Conservation (phyloP, 2,888 invertebrate species). For the Eilema sororculum region DNA sequence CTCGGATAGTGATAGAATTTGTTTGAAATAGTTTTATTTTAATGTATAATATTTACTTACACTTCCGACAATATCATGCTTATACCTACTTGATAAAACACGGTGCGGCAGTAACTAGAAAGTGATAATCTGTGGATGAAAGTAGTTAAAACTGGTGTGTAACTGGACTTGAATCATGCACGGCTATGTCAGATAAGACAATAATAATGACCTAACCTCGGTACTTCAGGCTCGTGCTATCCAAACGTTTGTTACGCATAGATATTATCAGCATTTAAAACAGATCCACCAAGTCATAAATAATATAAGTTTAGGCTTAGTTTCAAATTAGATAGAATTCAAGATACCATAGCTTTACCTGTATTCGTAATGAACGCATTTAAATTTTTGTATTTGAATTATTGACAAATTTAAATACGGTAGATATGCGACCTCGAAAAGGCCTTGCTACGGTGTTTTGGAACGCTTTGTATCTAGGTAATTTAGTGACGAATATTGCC, state of each 20-base stretch:
- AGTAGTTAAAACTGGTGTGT: slow-evolving; percentile 43
- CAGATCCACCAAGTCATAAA: slow-evolving; percentile 24
- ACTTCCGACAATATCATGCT: too few relatives aligned
- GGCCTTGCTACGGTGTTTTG: background rate
- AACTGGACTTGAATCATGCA: slow-evolving; percentile 51
- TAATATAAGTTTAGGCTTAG: slow-evolving; percentile 18
- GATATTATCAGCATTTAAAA: slow-evolving; percentile 34
- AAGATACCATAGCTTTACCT: slow-evolving; percentile 22
- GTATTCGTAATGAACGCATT: slow-evolving; percentile 18
- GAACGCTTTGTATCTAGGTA: background rate
- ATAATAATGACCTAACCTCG: slow-evolving; percentile 51
- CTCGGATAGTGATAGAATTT: too few relatives aligned
- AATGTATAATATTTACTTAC: too few relatives aligned
- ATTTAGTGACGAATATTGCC: background rate
- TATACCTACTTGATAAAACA: background rate
- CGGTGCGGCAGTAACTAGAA: background rate
- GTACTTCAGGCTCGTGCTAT: slow-evolving; percentile 44
- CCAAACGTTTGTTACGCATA: slow-evolving; percentile 35
- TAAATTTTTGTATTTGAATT: slow-evolving; percentile 26
- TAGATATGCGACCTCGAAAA: background rate
- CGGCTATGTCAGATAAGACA: slow-evolving; percentile 37
- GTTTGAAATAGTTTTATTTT: too few relatives aligned
- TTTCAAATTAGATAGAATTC: slow-evolving; percentile 16
- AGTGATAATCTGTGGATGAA: slow-evolving; percentile 11
- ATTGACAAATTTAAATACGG: background rate